phyloP scores from a whole-genome alignment of 2,797 vertebrate genomes.

The Vultur gryphus region DNA sequence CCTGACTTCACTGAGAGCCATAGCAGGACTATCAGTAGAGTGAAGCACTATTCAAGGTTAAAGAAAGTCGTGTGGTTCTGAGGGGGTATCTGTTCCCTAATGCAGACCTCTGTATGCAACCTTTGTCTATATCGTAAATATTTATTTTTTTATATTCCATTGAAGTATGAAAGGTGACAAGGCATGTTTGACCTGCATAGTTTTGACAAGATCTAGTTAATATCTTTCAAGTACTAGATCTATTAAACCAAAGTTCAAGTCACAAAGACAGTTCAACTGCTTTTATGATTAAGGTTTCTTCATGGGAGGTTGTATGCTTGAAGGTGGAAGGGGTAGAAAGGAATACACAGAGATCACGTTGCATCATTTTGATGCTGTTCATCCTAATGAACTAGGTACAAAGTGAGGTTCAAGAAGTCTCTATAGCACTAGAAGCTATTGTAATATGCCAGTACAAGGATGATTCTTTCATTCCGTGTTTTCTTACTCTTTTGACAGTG shows the following conservation, averaged over 20 bases:
- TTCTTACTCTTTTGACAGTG: background rate
- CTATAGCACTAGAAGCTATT: background rate
- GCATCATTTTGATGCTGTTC: background rate
- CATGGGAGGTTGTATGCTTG: background rate
- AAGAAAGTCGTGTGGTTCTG: background rate
- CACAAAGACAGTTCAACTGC: background rate
- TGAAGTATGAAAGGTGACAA: background rate
- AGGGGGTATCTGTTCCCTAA: background rate
- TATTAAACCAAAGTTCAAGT: background rate
- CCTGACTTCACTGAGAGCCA: background rate
- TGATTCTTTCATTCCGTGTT: background rate
- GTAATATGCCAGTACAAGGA: background rate
- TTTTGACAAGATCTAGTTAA: background rate
- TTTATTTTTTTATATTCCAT: background rate
- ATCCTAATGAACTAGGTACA: background rate
- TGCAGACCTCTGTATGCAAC: background rate
- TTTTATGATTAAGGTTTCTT: background rate
- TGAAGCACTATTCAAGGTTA: background rate
- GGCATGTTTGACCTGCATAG: background rate
- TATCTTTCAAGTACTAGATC: background rate
- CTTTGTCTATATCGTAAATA: background rate
- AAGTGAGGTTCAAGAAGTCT: background rate
- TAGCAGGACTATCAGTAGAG: background rate
- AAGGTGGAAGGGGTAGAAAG: background rate
- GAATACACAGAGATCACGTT: background rate